phyloP scores from a whole-genome alignment of 2,113 vertebrate species.

The Argyrosomus japonicus region DNA sequence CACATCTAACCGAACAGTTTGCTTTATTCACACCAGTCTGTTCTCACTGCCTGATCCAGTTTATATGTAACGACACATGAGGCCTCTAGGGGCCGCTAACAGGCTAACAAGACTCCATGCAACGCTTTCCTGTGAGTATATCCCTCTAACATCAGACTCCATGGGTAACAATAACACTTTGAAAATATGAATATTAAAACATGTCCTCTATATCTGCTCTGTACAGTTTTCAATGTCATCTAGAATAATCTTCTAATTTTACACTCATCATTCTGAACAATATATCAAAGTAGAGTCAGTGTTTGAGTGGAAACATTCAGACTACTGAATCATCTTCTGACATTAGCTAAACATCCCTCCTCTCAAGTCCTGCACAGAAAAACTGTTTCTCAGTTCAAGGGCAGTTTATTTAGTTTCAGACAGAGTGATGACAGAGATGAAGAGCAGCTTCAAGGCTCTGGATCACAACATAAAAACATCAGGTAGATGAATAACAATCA shows the following conservation, averaged over 20 bases:
- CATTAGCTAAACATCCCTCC: too few relatives aligned
- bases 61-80: not conserved
- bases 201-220: not conserved
- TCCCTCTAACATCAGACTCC: not conserved
- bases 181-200: not conserved
- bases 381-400: too few relatives aligned
- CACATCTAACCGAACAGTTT: not conserved
- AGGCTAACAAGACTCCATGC: not conserved
- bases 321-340: not conserved
- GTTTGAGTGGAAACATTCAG: not conserved
- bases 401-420: too few relatives aligned
- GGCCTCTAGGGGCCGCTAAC: conserved; percentile 10
- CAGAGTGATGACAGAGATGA: too few relatives aligned
- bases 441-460: too few relatives aligned
- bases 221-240: not conserved
- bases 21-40: not conserved
- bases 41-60: not conserved
- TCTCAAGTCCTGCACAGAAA: too few relatives aligned
- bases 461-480: too few relatives aligned
- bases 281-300: too few relatives aligned
- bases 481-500: too few relatives aligned
- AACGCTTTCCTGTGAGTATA: not conserved
- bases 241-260: not conserved
- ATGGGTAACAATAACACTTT: not conserved
- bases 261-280: not conserved